Base-by-base conservation (phyloP, 2,888 invertebrate genomes). In the Cyaniris semiargus region DNA sequence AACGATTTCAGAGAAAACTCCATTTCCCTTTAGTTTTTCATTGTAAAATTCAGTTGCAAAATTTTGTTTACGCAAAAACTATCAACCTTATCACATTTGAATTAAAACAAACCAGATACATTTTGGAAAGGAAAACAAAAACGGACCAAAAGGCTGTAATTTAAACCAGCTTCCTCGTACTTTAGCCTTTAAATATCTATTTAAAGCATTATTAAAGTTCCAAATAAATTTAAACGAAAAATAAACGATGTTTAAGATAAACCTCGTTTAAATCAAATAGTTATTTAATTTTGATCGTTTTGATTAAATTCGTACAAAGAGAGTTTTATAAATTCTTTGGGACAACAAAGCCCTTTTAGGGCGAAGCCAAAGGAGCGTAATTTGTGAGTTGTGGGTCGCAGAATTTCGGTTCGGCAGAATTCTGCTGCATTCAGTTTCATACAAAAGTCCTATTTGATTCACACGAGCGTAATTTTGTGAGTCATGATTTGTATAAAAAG, bases 271-370 rank as follows among this genome's bases (percentile, higher is more conserved):
- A 74, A 48, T 74, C 27, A 53, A 21, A 72, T 23, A 74, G 53
- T 18, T 23, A 53, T 74, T 66, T 53, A 53, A 74, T 53, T 53
- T 53, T 18, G 15, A 48, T 74, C 48, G 18, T 48, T 53, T 23
- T 48, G 53, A 74, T 74, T 23, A 53, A 48, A 74, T 74, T 53
- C 48, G 27, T 15, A 74, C 44, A 23, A 48, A 31, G 15, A 23
- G 23, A 21, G 38, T 38, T 38, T 38, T 21, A 23, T 13, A 5
- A 72, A 38, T 72, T 44, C n/a, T 13, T 44, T 21, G 21, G 21
- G 44, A 72, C 5, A 15, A 27, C 18, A 31, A 18, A 31, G 27
- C 15, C 27, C 27, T 60, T 60, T 66, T n/a, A n/a, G n/a, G 6
- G 66, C 31, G 31, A 66, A 15, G 66, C 18, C 15, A 31, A 66